Evolutionary conservation across 37 sponge, comb jelly and placozoan genomes (phyloP).

Genomic region (Ephydatia muelleri): DNA sequence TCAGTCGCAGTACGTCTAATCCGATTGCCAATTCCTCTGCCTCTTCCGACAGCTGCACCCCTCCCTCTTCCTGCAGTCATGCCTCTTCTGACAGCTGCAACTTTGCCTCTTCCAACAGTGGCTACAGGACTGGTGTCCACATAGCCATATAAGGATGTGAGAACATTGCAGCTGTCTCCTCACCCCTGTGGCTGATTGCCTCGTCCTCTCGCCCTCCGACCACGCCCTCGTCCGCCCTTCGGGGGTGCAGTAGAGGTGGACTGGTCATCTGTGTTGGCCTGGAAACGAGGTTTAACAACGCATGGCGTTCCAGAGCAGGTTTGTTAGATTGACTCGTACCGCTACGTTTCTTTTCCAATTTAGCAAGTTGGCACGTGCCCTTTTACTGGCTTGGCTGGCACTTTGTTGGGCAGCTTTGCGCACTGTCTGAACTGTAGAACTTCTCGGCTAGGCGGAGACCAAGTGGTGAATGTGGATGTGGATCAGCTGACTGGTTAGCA

Average conservation of each 20-base stretch:
- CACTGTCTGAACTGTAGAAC: not conserved
- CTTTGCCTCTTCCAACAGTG: constrained; percentile 14
- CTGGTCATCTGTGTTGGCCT: not conserved
- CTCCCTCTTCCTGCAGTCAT: constrained; percentile 22
- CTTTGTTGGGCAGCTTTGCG: not conserved
- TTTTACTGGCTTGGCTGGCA: not conserved
- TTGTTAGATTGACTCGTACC: not conserved
- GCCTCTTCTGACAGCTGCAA: not conserved
- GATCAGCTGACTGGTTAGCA: not conserved
- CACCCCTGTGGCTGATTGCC: not conserved
- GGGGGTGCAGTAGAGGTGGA: not conserved
- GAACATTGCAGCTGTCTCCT: not conserved
- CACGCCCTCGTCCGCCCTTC: not conserved
- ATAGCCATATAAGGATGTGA: no score
- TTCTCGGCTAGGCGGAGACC: not conserved
- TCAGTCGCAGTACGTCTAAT: not conserved
- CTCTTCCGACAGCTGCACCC: constrained; percentile 4
- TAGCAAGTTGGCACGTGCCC: not conserved
- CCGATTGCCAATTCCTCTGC: constrained; percentile 7
- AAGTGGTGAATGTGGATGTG: not conserved
- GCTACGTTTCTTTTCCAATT: not conserved
- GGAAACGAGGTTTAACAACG: not conserved
- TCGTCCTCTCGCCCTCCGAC: not conserved
- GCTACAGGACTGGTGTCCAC: no score
- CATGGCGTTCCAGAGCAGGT: not conserved